phyloP scores from a whole-genome alignment of 2,888 invertebrate species.

The Escarpia spicata region DNA sequence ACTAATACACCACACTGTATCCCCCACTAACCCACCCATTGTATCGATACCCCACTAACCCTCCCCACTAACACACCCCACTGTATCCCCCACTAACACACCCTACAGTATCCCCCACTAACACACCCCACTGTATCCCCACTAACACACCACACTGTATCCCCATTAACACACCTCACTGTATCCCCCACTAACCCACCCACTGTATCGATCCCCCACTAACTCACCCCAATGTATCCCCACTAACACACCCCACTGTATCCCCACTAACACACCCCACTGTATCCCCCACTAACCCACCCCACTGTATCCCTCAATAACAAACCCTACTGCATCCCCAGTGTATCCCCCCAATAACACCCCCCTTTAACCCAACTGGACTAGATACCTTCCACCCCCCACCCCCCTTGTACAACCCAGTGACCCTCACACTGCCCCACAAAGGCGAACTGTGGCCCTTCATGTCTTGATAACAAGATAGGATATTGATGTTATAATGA shows the following conservation, averaged over 20 bases:
- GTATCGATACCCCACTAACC: neutral
- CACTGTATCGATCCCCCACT: neutral
- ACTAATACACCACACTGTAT: neutral
- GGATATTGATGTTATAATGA: conserved; percentile 6
- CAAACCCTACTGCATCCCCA: neutral
- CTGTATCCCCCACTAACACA: neutral
- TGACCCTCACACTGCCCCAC: neutral
- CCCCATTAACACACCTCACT: neutral
- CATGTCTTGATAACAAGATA: neutral
- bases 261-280: neutral
- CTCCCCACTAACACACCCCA: neutral
- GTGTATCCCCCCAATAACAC: neutral
- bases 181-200: neutral
- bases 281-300: neutral
- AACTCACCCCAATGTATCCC: neutral
- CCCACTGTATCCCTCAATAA: neutral
- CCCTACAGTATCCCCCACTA: neutral
- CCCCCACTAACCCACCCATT: neutral
- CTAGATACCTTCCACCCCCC: too few relatives aligned
- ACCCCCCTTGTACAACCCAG: too few relatives aligned
- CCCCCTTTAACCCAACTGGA: neutral
- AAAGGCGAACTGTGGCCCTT: neutral
- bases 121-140: neutral
- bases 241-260: neutral
- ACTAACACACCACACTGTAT: neutral